These are phyloP conservation scores for Cyclargus thomasi DNA, from an alignment of 1,140 invertebrate genomes.

Conservation along the genomic window DNA sequence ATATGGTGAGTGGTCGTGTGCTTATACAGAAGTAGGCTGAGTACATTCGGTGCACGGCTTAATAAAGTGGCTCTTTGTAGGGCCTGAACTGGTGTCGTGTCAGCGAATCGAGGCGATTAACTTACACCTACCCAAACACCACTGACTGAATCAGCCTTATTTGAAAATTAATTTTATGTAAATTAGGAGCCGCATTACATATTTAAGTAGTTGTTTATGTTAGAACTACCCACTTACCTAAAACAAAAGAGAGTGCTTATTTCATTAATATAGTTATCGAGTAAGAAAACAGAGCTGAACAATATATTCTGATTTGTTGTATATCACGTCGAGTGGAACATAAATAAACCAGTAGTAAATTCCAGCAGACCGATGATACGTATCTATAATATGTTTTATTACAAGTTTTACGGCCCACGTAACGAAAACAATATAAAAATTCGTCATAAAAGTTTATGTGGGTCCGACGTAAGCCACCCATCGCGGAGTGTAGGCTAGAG, in stretches of 20 bases:
- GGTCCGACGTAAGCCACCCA: background rate
- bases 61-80: constrained; percentile 31
- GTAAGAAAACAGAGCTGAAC: no score
- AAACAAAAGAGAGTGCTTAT: no score
- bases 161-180: no score
- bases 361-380: background rate
- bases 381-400: background rate
- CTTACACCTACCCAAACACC: background rate
- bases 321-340: background rate
- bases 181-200: no score
- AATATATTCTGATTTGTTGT: no score
- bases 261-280: no score
- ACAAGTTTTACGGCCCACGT: background rate
- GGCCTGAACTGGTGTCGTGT: constrained; percentile 2
- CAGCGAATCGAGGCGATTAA: background rate
- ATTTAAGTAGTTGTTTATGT: no score
- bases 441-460: constrained; percentile 1
- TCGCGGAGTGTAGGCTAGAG: background rate
- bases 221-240: no score
- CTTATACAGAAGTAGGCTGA: constrained; percentile 54
- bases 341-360: background rate
- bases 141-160: background rate
- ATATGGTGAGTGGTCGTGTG: constrained; percentile 42
- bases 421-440: constrained; percentile 4
- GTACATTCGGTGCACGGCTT: constrained; percentile 44